Base-by-base conservation (phyloP, 2,888 invertebrate genomes). In the Ornithoptera alexandrae region DNA sequence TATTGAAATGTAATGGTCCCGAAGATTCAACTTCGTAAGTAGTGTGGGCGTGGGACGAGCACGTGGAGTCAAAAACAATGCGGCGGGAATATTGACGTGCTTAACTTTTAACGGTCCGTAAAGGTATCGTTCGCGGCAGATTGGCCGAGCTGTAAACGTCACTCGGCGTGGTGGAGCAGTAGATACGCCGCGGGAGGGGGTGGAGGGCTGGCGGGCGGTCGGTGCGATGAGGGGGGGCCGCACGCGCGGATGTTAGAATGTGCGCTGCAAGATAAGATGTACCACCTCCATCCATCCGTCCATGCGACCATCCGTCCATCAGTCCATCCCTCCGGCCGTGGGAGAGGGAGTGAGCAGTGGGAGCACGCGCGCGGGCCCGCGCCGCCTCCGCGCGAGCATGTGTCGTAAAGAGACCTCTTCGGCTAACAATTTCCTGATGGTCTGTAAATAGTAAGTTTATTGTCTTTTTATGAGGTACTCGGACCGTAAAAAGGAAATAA, bases 361-460 rank as follows among this genome's bases (percentile, higher is more conserved):
- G 30, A 5, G 30, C 87, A 85, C 84, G 78, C 84, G 84, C 83
- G 84, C 85, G 88, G 87, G 88, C 90, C 86, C 89, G 85, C 84
- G 84, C 78, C 82, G 82, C 75, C 79, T 83, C 87, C 85, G 82
- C 85, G 84, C 83, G 83, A 90, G 87, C 92, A 90, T 90, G 90
- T 89, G 91, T 91, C 92, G 92, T 92, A 90, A 92, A 92, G 92
- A 88, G 91, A 91, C 92, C 92, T 92, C 92, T 92, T 89, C 90
- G 90, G 84, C 92, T 92, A 92, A 92, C 92, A 92, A 92, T 92
- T 92, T 92, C 92, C 92, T 92, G 92, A 92, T 92, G 92, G 92
- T 92, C 93, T 93, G 92, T 93, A 93, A 93, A 93, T 93, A 93
- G 92, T 92, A 92, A 92, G 92, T 93, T 93, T 93, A 93, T 90